Base-by-base conservation (phyloP, 1,140 invertebrate species). In the Harpegnathos saltator region DNA sequence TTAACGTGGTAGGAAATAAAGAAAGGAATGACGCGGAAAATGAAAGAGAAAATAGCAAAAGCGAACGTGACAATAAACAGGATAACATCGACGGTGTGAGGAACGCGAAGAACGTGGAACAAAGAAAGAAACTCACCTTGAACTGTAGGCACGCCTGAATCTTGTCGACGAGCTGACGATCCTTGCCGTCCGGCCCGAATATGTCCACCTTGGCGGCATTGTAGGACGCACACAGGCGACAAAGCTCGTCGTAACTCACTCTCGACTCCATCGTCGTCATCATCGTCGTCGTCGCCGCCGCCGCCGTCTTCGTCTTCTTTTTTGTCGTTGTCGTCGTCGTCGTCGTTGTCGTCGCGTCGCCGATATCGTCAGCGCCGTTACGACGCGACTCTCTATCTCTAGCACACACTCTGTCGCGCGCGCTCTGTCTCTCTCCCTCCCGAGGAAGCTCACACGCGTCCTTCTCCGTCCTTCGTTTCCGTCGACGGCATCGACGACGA, bases 171-270 rank as follows among this genome's bases (percentile, higher is more conserved):
- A 95, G 92, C 71, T 95, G 94, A 71, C 94, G 93, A 85, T 94
- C 93, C 71, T 90, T 93, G 44, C 94, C 95, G 61, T 95, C 94
- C 84, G 94, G 91, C 44, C 94, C 93, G 87, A 95, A 95, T 69
- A 95, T 93, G 85, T 95, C 91, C 92, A 95, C 94, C 90, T 94
- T 94, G 75, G 94, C 93, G 68, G 93, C 93, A 82, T 95, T 94
- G 89, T 94, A 94, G 29, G 93, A 93, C 77, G 94, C 95, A 89
- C 95, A 95, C 54, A 95, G 91, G 80, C 95, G 92, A 90, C 95
- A 95, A 2, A 95, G 91, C 80, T 95, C 94, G 58, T 94, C 88
- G 88, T 94, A 95, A 26, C 93, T 91, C 80, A 94, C 93, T 66
- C 88, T 91, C 14, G 86, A 75, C 84, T 92, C 91, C 89, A 91